Percentiles rank a stretch among this genome's conserved stretches.
These are phyloP conservation scores for Eleginops maclovinus DNA, from an alignment of 2,113 vertebrate species.

Conservation along the genomic window DNA sequence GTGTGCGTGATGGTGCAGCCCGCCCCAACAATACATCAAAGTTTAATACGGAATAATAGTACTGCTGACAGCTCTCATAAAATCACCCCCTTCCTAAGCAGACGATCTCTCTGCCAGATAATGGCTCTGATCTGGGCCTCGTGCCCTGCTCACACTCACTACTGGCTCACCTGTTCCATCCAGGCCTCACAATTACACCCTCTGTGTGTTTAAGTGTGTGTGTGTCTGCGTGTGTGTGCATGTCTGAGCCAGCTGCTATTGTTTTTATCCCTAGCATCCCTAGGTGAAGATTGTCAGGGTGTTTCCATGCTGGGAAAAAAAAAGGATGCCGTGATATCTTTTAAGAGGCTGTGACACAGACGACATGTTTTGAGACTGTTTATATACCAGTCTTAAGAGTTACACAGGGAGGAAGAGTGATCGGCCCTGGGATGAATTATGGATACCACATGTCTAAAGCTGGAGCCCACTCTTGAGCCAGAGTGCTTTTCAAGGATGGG, in stretches of 20 bases:
- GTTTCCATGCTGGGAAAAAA: conserved; percentile 60
- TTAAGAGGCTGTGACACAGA: conserved; percentile 60
- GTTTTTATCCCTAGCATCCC: conserved; percentile 69
- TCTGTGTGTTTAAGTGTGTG: conserved; percentile 15
- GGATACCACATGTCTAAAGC: conserved; percentile 80
- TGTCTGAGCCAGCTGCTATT: conserved; percentile 66
- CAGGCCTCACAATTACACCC: conserved; percentile 51
- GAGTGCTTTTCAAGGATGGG: conserved; percentile 79
- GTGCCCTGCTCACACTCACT: conserved; percentile 39
- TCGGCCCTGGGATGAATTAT: conserved; percentile 80
- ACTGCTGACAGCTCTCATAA: conserved; percentile 75
- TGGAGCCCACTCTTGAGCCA: conserved; percentile 70
- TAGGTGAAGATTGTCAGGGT: conserved; percentile 42
- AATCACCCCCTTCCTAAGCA: conserved; percentile 56
- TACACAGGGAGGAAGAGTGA: conserved; percentile 68
- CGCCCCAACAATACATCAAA: conserved; percentile 78
- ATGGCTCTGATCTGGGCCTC: conserved; percentile 59
- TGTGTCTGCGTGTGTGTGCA: conserved; percentile 15
- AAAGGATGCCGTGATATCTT: conserved; percentile 60
- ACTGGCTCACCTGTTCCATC: conserved; percentile 76
- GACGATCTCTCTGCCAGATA: conserved; percentile 71
- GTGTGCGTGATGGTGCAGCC: conserved; percentile 56
- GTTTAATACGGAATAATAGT: conserved; percentile 79
- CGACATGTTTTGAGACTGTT: conserved; percentile 72
- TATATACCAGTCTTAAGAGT: conserved; percentile 73